These are phyloP conservation scores for Drosophila atripex DNA, from an alignment of 2,888 invertebrate genomes.

Conservation along the genomic window DNA sequence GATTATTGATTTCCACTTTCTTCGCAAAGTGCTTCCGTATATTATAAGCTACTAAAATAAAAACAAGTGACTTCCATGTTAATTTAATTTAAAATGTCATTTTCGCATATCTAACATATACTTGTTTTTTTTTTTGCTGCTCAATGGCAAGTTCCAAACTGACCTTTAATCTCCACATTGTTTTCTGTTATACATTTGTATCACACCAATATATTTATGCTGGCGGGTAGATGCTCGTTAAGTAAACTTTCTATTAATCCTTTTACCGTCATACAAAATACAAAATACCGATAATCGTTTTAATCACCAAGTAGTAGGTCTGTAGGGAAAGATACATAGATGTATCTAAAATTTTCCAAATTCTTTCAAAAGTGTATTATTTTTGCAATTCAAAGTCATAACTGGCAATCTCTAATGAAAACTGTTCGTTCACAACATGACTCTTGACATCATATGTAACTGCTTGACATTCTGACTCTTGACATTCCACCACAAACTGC, in stretches of 20 bases:
- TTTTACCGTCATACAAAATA: slow-evolving; percentile 43
- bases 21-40: slow-evolving; percentile 18
- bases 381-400: background rate
- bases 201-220: slow-evolving; percentile 82
- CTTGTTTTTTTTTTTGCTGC: slow-evolving; percentile 11
- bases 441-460: slow-evolving; percentile 1
- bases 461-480: too few relatives aligned
- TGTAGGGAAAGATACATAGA: slow-evolving; percentile 16
- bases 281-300: slow-evolving; percentile 28
- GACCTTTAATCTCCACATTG: slow-evolving; percentile 47
- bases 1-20: slow-evolving; percentile 58
- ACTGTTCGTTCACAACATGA: slow-evolving; percentile 34
- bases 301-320: slow-evolving; percentile 20
- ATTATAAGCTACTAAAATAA: slow-evolving; percentile 35
- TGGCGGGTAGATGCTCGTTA: slow-evolving; percentile 82
- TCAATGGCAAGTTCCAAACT: slow-evolving; percentile 62
- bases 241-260: slow-evolving; percentile 39
- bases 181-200: slow-evolving; percentile 68
- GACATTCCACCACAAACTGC: slow-evolving; percentile 35
- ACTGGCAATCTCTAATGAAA: slow-evolving; percentile 12
- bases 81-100: slow-evolving; percentile 54
- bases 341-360: slow-evolving; percentile 14
- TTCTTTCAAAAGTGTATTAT: background rate
- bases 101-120: slow-evolving; percentile 47
- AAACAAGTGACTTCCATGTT: slow-evolving; percentile 35